Evolutionary conservation across 2,797 vertebrate genomes (phyloP), one percentile per base, ranked within the genome.

Genomic region (Amniataba percoides): DNA sequence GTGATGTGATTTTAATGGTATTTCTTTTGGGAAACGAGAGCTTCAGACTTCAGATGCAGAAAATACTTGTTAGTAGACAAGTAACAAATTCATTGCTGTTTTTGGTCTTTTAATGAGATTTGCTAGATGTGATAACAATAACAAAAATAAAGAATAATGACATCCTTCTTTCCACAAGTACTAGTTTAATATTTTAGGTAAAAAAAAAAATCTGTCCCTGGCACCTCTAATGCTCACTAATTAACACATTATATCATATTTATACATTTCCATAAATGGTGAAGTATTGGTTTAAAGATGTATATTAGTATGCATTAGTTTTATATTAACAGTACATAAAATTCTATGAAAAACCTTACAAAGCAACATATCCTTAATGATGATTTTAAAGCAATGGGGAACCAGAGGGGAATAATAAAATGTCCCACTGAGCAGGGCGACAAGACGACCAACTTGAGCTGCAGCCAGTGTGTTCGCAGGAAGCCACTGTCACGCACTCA

Each of bases 391-490:
- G 55, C 42, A 43, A 31, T 12, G 51, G 27, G 63, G 46, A 56
- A 15, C 10, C 14, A 31, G 27, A 12, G 27, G 10, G 1, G 1
- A 10, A n/a, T 31, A 80, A 75, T 78, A 77, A 77, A 21, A 65
- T 21, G 31, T 75, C 58, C 71, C 69, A 62, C 71, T 25, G 82
- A 79, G 73, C 21, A 78, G n/a, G 13, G 43, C 49, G 48, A 67
- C 6, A 12, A 77, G 34, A 80, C 78, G 76, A 68, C 12, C 79
- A 70, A 58, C 77, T 77, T 77, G 80, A 78, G 63, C 77, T 68
- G 42, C 55, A 68, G 85, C 74, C 75, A 72, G 46, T 10, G 3
- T 18, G 16, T 56, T 83, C 70, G 55, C 71, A 62, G 71, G 79
- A 80, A 57, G 71, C 69, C 56, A 66, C 74, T 25, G 67, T 82